Evolutionary conservation across 2,797 vertebrate genomes (phyloP).

Genomic region (Macropodus opercularis): DNA sequence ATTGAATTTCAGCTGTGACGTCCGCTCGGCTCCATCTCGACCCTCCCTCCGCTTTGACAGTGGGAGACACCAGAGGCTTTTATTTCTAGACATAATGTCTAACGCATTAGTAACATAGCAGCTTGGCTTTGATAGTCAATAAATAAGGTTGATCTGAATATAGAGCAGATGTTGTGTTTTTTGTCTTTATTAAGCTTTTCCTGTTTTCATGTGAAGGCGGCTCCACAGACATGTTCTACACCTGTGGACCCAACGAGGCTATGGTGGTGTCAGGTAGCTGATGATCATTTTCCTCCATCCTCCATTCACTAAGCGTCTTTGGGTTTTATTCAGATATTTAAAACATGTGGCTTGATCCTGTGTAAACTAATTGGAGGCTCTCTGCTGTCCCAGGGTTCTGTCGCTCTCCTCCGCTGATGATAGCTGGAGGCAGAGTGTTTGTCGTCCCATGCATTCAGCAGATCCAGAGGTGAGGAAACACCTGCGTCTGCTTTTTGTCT

Average conservation of each 20-base stretch:
- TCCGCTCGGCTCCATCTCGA: not conserved
- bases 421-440: slow-evolving; percentile 90
- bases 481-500: not conserved
- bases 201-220: slow-evolving; percentile 37
- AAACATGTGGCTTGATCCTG: not conserved
- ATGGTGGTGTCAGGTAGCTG: slow-evolving; percentile 92
- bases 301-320: too few species aligned
- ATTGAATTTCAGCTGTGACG: slow-evolving; percentile 45
- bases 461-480: slow-evolving; percentile 83
- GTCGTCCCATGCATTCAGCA: slow-evolving; percentile 89
- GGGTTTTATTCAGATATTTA: too few species aligned
- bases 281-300: not conserved
- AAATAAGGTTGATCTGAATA: too few species aligned
- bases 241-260: slow-evolving; percentile 92
- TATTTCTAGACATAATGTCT: accelerated
- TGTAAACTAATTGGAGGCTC: slow-evolving; percentile 1
- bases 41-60: slow-evolving; percentile 8
- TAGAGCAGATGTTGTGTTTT: too few species aligned
- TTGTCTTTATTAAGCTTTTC: not conserved
- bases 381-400: slow-evolving; percentile 82
- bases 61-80: too few species aligned
- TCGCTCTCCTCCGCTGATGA: slow-evolving; percentile 90
- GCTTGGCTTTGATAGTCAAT: too few species aligned
- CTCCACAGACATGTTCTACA: slow-evolving; percentile 84
- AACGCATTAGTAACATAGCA: too few species aligned